Evolutionary conservation across 2,113 vertebrate genomes (phyloP), one percentile per base, ranked within the genome.

Genomic region (Nipponia nippon): DNA sequence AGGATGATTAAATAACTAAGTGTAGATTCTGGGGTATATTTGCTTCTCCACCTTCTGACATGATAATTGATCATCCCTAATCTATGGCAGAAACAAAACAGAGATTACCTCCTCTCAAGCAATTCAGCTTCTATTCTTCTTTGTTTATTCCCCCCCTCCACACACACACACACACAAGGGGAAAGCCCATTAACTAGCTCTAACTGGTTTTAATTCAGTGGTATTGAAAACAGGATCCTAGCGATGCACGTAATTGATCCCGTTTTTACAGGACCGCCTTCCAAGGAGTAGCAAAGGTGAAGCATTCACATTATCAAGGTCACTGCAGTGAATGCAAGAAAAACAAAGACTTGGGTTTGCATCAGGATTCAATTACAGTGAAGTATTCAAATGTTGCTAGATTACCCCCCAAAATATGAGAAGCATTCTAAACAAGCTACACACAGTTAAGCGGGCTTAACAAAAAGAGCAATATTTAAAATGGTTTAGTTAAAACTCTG

Each of bases 1-100:
- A 94, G 86, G 65, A 86, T 89, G 91, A 96, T 96, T 96, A 94
- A 96, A 65, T 73, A 95, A 88, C 49, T 52, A 32, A 7, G 26
- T 55, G 78, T 85, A 90, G 92, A 95, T 95, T 63, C 84, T 59
- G 56, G 27, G 78, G 38, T 78, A 77, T 85, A 94, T 91, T 90
- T 76, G 73, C 71, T 87, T 85, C 78, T 90, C 65, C 5, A 13
- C 65, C 63, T 96, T 81, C 55, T 93, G 90, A 95, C 86, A 90
- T 16, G 62, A 72, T 66, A 91, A 91, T 50, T 88, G 72, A 96
- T 93, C 61, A 81, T 62, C 80, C 19, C 76, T 79, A 71, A 93
- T 88, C 67, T 91, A 70, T 16, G 61, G 73, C 40, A 93, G 90
- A 94, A 97, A 84, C 83, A 80, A 83, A 95, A 67, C 32, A 89